phyloP scores from a whole-genome alignment of 53 echinoderm and acorn worm species.

The Paelopatides confundens region DNA sequence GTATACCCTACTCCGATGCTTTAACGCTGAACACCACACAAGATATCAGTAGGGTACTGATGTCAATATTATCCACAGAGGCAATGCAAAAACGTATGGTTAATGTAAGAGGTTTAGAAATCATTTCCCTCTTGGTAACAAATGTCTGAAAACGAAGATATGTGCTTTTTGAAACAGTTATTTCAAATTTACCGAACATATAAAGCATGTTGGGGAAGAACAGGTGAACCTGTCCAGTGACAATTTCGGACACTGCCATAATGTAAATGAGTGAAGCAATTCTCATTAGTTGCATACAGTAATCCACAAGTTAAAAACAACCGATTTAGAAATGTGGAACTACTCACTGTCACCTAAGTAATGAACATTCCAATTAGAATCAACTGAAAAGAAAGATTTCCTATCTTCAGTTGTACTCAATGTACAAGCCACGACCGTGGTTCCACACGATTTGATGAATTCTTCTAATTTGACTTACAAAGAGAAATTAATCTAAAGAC shows the following conservation, averaged over 20 bases:
- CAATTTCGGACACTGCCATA: constrained; percentile 15
- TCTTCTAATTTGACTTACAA: not conserved
- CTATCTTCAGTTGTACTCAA: not conserved
- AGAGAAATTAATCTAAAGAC: not conserved
- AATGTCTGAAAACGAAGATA: constrained; percentile 24
- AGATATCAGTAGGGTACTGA: too few relatives aligned
- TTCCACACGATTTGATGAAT: not conserved
- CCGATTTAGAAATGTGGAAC: constrained; percentile 4
- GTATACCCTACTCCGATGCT: too few relatives aligned
- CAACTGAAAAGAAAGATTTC: not conserved
- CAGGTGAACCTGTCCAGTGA: constrained; percentile 44
- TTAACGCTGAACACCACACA: too few relatives aligned
- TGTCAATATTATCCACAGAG: constrained; percentile 38
- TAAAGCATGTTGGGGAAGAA: constrained; percentile 47
- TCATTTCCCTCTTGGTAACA: too few relatives aligned
- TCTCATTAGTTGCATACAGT: constrained; percentile 30
- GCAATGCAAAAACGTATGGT: not conserved
- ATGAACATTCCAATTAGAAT: constrained; percentile 30
- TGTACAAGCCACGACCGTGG: constrained; percentile 1
- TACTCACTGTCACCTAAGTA: not conserved
- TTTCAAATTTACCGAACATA: not conserved
- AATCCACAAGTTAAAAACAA: constrained; percentile 13
- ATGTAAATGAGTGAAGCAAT: constrained; percentile 31
- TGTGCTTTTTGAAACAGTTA: constrained; percentile 20
- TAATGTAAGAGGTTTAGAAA: too few relatives aligned